Percentiles rank a stretch among this genome's conserved stretches.
Evolutionary conservation across 64 coral and sea anemone genomes (phyloP).

Genomic region (Trachythela sp.): DNA sequence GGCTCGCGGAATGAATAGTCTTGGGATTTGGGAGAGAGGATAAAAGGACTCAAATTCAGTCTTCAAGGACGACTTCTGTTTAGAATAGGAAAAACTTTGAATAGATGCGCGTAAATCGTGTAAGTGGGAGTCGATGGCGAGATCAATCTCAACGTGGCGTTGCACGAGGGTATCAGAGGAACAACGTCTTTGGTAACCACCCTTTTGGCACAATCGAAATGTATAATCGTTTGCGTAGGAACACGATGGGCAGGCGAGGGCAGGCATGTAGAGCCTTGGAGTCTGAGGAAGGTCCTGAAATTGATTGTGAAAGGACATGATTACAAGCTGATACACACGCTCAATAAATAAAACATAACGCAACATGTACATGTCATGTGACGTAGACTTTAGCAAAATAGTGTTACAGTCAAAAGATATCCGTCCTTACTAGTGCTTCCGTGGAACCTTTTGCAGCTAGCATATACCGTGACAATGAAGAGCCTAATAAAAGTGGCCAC

Average conservation of each 20-base stretch:
- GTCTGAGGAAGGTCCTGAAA: constrained; percentile 17
- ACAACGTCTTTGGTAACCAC: constrained; percentile 31
- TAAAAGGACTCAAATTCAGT: constrained; percentile 32
- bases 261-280: constrained; percentile 13
- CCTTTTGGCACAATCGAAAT: constrained; percentile 48
- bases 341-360: too few relatives aligned
- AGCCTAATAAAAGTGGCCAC: background rate
- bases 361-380: too few relatives aligned
- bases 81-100: background rate
- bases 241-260: constrained; percentile 34
- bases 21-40: constrained; percentile 27
- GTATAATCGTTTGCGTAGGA: constrained; percentile 19
- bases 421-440: background rate
- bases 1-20: constrained; percentile 33
- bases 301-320: background rate
- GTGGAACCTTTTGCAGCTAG: background rate
- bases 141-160: background rate
- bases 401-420: too few relatives aligned
- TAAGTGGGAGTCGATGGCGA: background rate
- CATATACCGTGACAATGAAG: background rate
- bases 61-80: background rate
- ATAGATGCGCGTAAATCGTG: background rate
- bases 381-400: too few relatives aligned
- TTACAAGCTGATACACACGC: background rate
- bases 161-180: background rate